Evolutionary conservation across 1,140 invertebrate genomes (phyloP), one percentile per base, ranked within the genome.

Genomic region (Procambarus clarkii): DNA sequence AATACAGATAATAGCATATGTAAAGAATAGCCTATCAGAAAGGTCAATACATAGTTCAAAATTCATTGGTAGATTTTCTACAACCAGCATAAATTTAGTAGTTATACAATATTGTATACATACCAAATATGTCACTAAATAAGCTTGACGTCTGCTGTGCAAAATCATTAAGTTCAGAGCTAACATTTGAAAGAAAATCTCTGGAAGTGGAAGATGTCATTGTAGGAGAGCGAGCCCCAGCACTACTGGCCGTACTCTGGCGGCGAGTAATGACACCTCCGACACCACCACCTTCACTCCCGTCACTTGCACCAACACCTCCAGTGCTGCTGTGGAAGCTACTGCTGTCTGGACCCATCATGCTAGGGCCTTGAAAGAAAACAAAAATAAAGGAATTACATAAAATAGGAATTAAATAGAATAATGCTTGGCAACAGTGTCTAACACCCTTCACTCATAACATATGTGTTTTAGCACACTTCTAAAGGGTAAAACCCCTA

Each of bases 161-260:
- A 80, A 98, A 96, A 7, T 97, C 98, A 94, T 98, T 98, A 50
- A 98, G 95, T 94, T 98, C 97, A 44, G 96, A 97, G 93, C 97
- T 97, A 93, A 98, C 97, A 93, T 98, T 98, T 87, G 97, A 97
- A 93, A 98, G 97, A 94, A 98, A 98, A 94, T 98, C 97, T 80
- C 97, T 95, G 24, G 92, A 93, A n/a, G 86, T 81, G 71, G 92
- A 91, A 46, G 92, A 80, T 5, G 92, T 84, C 88, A 91, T 80
- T 54, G 76, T 87, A 15, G 79, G 91, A 64, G 86, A 79, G 34
- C 81, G 77, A 5, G 58, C 77, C 13, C 81, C 81, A 18, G 83
- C 18, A 79, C 88, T 86, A 54, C 78, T 88, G 86, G 86, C 86
- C 64, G 45, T 87, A 80, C 64, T 88, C 54, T 74, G 82, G n/a